A percentile compares a stretch with the other conserved stretches of the same genome.
phyloP scores from a whole-genome alignment of 1,140 invertebrate genomes.

The Gyrodactylus bullatarudis region DNA sequence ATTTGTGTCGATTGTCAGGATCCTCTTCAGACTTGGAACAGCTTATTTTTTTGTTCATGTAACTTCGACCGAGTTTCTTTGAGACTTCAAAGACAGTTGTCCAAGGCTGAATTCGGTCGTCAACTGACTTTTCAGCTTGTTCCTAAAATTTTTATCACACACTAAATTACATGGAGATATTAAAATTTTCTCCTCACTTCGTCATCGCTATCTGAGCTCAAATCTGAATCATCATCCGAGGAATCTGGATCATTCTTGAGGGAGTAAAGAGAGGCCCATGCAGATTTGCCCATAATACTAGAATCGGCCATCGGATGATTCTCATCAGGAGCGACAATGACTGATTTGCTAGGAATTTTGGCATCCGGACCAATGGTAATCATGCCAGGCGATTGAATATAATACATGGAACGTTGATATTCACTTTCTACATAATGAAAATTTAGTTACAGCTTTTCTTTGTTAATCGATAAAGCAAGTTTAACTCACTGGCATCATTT shows the following conservation, averaged over 20 bases:
- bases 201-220: neutral
- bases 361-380: neutral
- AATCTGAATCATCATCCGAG: neutral
- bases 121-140: no score
- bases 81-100: neutral
- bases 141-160: no score
- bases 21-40: neutral
- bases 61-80: neutral
- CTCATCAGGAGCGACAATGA: neutral
- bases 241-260: neutral
- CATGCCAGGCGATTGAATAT: neutral
- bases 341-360: neutral
- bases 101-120: neutral
- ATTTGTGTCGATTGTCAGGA: neutral
- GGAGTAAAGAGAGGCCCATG: neutral
- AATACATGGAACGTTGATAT: neutral
- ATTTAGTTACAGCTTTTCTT: neutral
- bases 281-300: neutral
- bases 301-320: neutral
- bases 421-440: neutral
- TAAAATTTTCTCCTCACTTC: no score
- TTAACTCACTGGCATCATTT: neutral
- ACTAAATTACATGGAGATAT: no score
- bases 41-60: neutral
- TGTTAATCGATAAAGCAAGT: neutral